Percentiles rank a stretch among this genome's conserved stretches.
These are phyloP conservation scores for Ia io DNA, from an alignment of 2,113 vertebrate genomes.

Conservation along the genomic window DNA sequence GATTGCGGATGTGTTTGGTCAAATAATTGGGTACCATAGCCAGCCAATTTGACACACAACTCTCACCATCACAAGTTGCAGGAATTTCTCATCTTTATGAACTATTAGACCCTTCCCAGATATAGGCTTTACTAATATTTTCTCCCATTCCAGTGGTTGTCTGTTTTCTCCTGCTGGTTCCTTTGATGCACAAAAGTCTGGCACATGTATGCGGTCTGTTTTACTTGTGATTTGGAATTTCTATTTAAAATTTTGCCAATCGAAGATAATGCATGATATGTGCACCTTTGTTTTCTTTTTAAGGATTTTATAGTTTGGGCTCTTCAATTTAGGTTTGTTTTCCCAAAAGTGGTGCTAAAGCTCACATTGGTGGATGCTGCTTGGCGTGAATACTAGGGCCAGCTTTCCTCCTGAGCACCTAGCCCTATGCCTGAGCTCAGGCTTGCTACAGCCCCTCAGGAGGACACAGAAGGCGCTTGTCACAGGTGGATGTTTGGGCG, in stretches of 20 bases:
- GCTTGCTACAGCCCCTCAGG: background rate
- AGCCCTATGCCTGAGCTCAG: background rate
- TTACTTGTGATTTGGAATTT: background rate
- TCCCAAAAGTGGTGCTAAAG: background rate
- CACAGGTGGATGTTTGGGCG: background rate
- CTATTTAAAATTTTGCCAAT: background rate
- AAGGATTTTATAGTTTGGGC: background rate
- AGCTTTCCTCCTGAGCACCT: background rate
- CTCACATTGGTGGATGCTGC: background rate
- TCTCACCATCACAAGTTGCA: background rate
- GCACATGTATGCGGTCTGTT: background rate
- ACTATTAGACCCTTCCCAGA: background rate
- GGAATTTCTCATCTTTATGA: background rate
- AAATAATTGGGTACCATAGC: background rate
- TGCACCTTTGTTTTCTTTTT: background rate
- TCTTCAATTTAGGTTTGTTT: background rate
- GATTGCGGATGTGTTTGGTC: background rate
- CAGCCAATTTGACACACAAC: background rate
- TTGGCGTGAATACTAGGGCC: background rate
- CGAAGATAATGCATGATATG: too few relatives aligned
- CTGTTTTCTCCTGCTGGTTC: background rate
- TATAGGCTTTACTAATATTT: background rate
- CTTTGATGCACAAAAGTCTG: background rate
- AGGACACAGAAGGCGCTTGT: background rate
- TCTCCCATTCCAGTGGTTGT: too few relatives aligned